Evolutionary conservation across 2,888 invertebrate genomes (phyloP).

Genomic region (Tryphoninae sp.): DNA sequence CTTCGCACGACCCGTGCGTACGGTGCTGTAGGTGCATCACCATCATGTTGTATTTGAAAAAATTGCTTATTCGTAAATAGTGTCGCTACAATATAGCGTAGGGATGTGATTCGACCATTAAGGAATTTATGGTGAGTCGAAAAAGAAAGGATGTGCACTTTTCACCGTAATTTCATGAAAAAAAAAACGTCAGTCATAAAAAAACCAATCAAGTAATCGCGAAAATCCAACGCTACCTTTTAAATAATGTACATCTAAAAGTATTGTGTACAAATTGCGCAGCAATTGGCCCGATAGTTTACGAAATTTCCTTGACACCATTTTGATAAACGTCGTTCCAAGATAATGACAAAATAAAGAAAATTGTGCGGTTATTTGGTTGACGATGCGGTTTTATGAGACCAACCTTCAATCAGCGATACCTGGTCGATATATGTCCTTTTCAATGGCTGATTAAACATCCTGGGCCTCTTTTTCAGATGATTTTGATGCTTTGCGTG

Average conservation of each 20-base stretch:
- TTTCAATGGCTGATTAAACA: constrained; percentile 33
- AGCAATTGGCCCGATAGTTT: constrained; percentile 18
- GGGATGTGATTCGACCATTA: no score
- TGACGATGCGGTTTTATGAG: background rate
- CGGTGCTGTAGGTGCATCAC: no score
- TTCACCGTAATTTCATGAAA: no score
- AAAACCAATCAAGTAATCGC: no score
- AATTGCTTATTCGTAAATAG: no score
- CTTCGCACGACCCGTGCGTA: no score
- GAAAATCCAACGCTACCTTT: no score
- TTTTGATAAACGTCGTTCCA: constrained; percentile 28
- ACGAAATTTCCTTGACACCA: constrained; percentile 6
- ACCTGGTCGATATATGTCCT: constrained; percentile 22
- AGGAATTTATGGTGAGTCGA: no score
- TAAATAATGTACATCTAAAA: background rate
- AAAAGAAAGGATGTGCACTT: no score
- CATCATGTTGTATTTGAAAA: no score
- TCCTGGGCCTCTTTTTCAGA: constrained; percentile 37
- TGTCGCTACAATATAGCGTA: no score
- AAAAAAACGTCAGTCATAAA: no score
- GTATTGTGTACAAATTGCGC: background rate
- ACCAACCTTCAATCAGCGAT: constrained; percentile 36
- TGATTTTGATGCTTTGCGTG: background rate
- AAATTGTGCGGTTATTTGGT: constrained; percentile 14
- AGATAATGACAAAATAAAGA: constrained; percentile 34